These are phyloP conservation scores for Sebastes flavidus DNA, from an alignment of 2,797 vertebrate genomes.

Conservation along the genomic window DNA sequence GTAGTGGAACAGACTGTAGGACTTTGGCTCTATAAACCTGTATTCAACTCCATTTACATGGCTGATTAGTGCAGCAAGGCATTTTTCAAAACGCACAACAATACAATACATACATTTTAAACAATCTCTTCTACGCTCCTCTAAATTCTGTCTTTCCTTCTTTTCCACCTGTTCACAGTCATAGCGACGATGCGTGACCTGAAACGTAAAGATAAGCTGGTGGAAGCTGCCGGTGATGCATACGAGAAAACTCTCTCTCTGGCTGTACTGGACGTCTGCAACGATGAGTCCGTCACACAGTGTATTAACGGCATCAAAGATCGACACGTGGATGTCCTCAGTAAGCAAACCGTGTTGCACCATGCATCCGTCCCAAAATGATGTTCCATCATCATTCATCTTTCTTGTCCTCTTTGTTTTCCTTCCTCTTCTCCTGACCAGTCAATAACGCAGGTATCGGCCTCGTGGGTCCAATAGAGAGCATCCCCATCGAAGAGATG, in stretches of 20 bases:
- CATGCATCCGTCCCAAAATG: background rate
- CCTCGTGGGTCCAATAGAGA: slow-evolving; percentile 84
- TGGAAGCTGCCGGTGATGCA: slow-evolving; percentile 75
- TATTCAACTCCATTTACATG: background rate
- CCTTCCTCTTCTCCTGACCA: slow-evolving; percentile 33
- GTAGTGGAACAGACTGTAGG: background rate
- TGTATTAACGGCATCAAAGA: slow-evolving; percentile 84
- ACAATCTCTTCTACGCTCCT: background rate
- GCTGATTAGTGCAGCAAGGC: background rate
- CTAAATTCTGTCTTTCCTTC: background rate
- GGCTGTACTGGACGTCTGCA: slow-evolving; percentile 82
- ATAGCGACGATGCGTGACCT: slow-evolving; percentile 84
- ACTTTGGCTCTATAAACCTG: background rate
- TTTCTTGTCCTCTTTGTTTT: background rate
- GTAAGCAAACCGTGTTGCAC: slow-evolving; percentile 52
- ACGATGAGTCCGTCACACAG: slow-evolving; percentile 80
- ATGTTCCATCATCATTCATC: background rate
- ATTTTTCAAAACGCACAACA: background rate
- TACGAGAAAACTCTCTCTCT: slow-evolving; percentile 78
- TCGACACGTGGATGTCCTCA: slow-evolving; percentile 81
- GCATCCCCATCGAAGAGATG: slow-evolving; percentile 84
- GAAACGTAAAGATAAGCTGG: slow-evolving; percentile 77
- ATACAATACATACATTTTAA: background rate
- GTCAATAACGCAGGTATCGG: slow-evolving; percentile 89
- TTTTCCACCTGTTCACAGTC: slow-evolving; percentile 42